A percentile compares a stretch with the other conserved stretches of the same genome.
Conservation (phyloP, 2,797 vertebrate species). For the Scleropages formosus region DNA sequence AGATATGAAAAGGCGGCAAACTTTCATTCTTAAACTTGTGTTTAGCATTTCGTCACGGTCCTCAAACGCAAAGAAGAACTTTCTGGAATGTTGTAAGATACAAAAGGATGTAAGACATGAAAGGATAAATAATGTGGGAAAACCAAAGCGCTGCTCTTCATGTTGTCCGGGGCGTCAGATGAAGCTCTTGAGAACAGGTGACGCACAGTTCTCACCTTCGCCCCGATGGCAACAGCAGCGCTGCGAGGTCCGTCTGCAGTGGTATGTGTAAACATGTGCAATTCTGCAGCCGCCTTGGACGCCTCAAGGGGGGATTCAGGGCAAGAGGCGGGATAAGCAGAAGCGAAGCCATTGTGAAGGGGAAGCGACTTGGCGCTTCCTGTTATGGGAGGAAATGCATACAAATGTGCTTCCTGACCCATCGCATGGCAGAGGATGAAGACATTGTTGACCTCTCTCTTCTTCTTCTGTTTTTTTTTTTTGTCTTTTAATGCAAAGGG, state of each 20-base stretch:
- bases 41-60: too few species aligned
- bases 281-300: not conserved
- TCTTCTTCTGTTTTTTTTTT: conserved; percentile 10
- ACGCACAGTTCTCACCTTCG: too few species aligned
- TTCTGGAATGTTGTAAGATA: not conserved
- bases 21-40: too few species aligned
- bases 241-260: conserved; percentile 24
- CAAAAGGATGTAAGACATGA: not conserved
- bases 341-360: conserved; percentile 76
- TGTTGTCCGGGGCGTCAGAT: conserved; percentile 28
- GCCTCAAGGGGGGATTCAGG: not conserved
- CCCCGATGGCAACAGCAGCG: conserved; percentile 27
- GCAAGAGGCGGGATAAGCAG: conserved; percentile 65
- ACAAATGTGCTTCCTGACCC: conserved; percentile 94
- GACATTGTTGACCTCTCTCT: conserved; percentile 29
- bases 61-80: too few species aligned
- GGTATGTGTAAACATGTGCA: too few species aligned
- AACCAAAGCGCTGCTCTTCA: conserved; percentile 41
- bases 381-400: conserved; percentile 96
- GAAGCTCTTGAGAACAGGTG: not conserved
- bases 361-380: conserved; percentile 86
- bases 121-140: not conserved
- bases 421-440: conserved; percentile 69
- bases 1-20: not conserved
- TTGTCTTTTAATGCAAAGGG: not conserved